Conservation (phyloP, 2,888 invertebrate species). For the Agrilus mali region DNA sequence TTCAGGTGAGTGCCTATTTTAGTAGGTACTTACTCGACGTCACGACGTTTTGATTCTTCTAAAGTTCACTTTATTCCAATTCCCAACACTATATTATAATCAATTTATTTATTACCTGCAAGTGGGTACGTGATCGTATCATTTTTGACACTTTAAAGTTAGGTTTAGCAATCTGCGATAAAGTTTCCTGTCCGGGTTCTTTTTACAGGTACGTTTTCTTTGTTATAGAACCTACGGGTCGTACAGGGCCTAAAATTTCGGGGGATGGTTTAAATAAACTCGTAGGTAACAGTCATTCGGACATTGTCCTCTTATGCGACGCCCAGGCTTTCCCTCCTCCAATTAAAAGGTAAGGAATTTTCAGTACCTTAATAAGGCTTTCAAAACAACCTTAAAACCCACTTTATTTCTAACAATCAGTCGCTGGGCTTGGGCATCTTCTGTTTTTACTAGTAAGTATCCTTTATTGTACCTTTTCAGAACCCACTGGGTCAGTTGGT, state of each 20-base stretch:
- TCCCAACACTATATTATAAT: too few species aligned
- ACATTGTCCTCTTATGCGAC: conserved; percentile 37
- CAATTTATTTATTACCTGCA: not conserved
- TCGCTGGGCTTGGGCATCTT: not conserved
- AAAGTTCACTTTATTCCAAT: not conserved
- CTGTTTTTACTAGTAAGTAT: conserved; percentile 1
- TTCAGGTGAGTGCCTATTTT: conserved; percentile 50
- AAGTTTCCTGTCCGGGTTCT: not conserved
- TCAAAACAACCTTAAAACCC: not conserved
- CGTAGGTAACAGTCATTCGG: conserved; percentile 17
- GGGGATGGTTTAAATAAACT: conserved; percentile 44
- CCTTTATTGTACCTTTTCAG: conserved; percentile 33
- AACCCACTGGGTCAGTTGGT: conserved; percentile 54
- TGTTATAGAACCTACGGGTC: conserved; percentile 40
- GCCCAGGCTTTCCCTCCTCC: conserved; percentile 45
- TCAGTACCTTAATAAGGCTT: not conserved
- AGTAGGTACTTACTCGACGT: not conserved
- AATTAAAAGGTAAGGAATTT: conserved; percentile 33
- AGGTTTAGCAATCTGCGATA: too few species aligned
- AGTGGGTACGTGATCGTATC: too few species aligned
- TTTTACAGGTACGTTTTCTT: conserved; percentile 1
- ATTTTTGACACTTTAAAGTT: too few species aligned
- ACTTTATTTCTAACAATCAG: not conserved
- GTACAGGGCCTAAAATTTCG: conserved; percentile 37
- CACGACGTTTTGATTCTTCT: not conserved